Evolutionary conservation across 1,140 invertebrate species (phyloP).

Genomic region (Drosophila cardini): DNA sequence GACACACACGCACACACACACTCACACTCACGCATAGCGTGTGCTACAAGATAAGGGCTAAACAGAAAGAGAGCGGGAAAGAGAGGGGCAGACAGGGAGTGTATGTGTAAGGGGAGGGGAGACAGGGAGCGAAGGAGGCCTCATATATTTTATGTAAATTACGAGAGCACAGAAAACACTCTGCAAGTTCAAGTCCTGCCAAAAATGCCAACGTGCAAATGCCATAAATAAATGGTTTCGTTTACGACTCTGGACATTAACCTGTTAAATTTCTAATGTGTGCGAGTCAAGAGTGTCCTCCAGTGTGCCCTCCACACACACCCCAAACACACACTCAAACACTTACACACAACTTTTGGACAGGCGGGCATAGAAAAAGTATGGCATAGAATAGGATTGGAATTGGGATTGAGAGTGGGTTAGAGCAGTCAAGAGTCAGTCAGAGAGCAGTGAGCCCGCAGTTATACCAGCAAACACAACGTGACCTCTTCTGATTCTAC

Average conservation of each 20-base stretch:
- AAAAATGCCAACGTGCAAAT: slow-evolving; percentile 60
- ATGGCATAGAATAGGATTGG: not conserved
- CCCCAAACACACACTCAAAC: not conserved
- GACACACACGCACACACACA: slow-evolving; percentile 59
- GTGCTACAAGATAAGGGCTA: not conserved
- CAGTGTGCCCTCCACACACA: not conserved
- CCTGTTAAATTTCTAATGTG: slow-evolving; percentile 83
- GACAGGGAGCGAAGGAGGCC: not conserved
- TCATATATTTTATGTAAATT: slow-evolving; percentile 76
- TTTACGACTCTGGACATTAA: slow-evolving; percentile 84
- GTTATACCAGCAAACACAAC: slow-evolving; percentile 45
- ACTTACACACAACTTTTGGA: not conserved
- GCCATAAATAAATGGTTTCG: slow-evolving; percentile 83
- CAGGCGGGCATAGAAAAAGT: not conserved
- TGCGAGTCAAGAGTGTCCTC: slow-evolving; percentile 61
- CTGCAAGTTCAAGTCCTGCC: slow-evolving; percentile 32
- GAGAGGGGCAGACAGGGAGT: not conserved
- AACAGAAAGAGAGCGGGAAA: not conserved
- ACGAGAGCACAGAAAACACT: slow-evolving; percentile 51
- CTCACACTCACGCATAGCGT: slow-evolving; percentile 32
- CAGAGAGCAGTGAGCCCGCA: slow-evolving; percentile 34
- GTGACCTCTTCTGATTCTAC: slow-evolving; percentile 7
- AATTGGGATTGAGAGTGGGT: not conserved
- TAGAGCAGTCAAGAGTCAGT: slow-evolving; percentile 2
- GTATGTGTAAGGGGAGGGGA: not conserved